These are phyloP conservation scores for Psix sp. DNA, from an alignment of 1,140 invertebrate species.

Conservation along the genomic window DNA sequence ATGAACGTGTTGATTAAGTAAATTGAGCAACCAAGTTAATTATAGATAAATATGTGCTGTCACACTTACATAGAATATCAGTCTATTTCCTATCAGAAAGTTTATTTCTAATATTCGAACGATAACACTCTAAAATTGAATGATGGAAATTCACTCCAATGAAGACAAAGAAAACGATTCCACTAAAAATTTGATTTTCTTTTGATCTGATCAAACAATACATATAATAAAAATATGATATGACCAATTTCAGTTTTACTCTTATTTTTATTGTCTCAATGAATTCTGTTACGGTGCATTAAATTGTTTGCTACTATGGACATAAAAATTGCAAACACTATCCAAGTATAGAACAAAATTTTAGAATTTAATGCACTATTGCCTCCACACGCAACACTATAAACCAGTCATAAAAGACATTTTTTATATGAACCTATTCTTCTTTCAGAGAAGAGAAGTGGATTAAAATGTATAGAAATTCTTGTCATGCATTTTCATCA, in stretches of 20 bases:
- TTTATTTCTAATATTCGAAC: no score
- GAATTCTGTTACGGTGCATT: constrained; percentile 20
- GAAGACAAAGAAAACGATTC: neutral
- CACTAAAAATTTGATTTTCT: no score
- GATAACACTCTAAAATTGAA: no score
- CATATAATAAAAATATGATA: neutral
- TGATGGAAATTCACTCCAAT: no score
- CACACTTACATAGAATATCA: no score
- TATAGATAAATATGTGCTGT: no score
- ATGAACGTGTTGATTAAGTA: no score
- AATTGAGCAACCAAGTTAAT: no score
- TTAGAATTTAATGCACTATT: constrained; percentile 44
- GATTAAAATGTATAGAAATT: constrained; percentile 54
- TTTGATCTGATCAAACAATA: neutral
- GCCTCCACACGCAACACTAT: constrained; percentile 31
- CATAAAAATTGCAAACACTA: constrained; percentile 31
- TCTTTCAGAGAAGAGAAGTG: constrained; percentile 25
- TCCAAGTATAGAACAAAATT: constrained; percentile 37
- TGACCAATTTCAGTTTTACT: constrained; percentile 10
- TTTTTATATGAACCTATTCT: constrained; percentile 51
- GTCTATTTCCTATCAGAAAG: no score
- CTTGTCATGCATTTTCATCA: constrained; percentile 26
- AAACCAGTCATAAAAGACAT: constrained; percentile 51
- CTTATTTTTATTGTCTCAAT: constrained; percentile 32
- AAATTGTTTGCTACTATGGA: constrained; percentile 53